These are phyloP conservation scores for Patella vulgata DNA, from an alignment of 1,140 invertebrate genomes.

Conservation along the genomic window DNA sequence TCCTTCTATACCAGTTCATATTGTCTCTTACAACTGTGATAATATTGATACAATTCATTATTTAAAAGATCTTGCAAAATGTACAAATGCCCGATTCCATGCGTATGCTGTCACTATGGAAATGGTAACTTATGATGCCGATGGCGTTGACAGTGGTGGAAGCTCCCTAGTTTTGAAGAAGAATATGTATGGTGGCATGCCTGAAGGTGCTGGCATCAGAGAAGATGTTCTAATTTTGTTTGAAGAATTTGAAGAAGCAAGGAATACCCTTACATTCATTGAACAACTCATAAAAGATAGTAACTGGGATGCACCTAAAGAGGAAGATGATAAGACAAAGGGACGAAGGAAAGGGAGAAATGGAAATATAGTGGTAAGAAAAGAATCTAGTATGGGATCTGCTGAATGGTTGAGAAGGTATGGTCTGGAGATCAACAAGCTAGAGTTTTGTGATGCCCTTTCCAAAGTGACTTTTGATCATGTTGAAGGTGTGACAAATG, in stretches of 20 bases:
- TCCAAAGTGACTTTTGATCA: constrained; percentile 65
- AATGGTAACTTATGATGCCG: constrained; percentile 60
- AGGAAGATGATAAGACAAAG: neutral
- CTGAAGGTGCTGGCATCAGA: constrained; percentile 61
- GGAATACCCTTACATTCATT: constrained; percentile 58
- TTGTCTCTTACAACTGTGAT: constrained; percentile 65
- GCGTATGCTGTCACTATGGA: constrained; percentile 66
- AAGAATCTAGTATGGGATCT: constrained; percentile 65
- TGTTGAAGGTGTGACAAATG: constrained; percentile 48
- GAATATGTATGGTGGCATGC: constrained; percentile 63
- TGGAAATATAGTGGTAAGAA: constrained; percentile 19
- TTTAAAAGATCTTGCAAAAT: constrained; percentile 51
- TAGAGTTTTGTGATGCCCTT: constrained; percentile 63
- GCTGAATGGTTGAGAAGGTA: constrained; percentile 61
- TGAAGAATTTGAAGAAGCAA: constrained; percentile 65
- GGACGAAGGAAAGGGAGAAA: constrained; percentile 13
- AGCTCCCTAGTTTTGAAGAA: constrained; percentile 63
- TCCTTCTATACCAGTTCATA: constrained; percentile 52
- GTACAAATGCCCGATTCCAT: constrained; percentile 62
- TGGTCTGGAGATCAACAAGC: constrained; percentile 57
- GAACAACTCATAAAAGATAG: constrained; percentile 49
- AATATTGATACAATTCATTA: constrained; percentile 57
- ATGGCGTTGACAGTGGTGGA: constrained; percentile 45
- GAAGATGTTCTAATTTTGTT: constrained; percentile 65
- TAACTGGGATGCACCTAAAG: too few relatives aligned